Evolutionary conservation across 2,888 invertebrate species (phyloP).

Genomic region (Rhabditophanes sp.): DNA sequence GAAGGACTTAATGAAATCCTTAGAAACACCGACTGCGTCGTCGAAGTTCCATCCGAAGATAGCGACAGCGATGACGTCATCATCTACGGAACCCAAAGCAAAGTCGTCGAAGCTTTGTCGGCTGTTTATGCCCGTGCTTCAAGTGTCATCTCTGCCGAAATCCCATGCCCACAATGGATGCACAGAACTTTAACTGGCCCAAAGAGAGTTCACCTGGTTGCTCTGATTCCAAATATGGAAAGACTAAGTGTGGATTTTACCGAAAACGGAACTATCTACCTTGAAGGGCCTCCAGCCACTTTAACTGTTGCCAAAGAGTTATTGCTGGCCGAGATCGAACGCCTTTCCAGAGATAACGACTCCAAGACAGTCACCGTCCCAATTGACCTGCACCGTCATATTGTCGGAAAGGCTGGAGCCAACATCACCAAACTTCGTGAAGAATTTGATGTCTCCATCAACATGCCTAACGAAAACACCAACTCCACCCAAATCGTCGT

Average conservation of each 20-base stretch:
- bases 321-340: constrained; percentile 62
- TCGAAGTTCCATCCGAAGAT: constrained; percentile 65
- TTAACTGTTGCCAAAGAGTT: constrained; percentile 58
- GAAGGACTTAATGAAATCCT: constrained; percentile 84
- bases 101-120: constrained; percentile 62
- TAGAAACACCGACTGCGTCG: constrained; percentile 78
- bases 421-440: constrained; percentile 86
- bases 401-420: constrained; percentile 69
- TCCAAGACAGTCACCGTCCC: constrained; percentile 70
- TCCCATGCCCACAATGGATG: constrained; percentile 83
- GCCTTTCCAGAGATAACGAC: constrained; percentile 57
- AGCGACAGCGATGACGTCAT: constrained; percentile 77
- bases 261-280: constrained; percentile 73
- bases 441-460: constrained; percentile 77
- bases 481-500: constrained; percentile 63
- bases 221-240: constrained; percentile 30
- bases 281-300: constrained; percentile 88
- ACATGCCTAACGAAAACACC: constrained; percentile 66
- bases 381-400: constrained; percentile 80
- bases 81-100: constrained; percentile 68
- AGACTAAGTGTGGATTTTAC: constrained; percentile 75
- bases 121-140: constrained; percentile 57
- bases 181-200: constrained; percentile 91
- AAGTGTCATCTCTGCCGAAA: constrained; percentile 69
- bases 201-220: too few species aligned